Evolutionary conservation across 2,888 invertebrate species (phyloP), one percentile per base, ranked within the genome.

Genomic region (Yponomeuta cagnagella): DNA sequence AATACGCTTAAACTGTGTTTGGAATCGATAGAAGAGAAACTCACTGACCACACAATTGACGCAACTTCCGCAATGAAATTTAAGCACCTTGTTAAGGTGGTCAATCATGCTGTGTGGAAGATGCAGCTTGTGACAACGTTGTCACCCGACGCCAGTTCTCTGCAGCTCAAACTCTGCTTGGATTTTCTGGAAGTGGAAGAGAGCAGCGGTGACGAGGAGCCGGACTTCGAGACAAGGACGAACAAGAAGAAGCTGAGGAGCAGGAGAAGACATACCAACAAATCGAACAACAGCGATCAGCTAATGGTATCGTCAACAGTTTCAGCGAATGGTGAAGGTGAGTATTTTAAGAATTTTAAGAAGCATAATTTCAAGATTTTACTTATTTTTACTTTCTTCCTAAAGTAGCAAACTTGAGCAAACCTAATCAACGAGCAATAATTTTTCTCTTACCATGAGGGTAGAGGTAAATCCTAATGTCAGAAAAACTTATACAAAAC

Each of bases 51-150:
- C 2, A 79, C 77, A 66, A 74, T 78, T 33, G 79, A 87, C 69
- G 84, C 84, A 70, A 77, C 82, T 12, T 86, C 87, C 8, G 77
- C 77, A 10, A 79, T 75, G 72, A 82, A 89, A 73, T 79, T 88
- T 15, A 89, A 82, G 76, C 87, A 79, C 73, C 85, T 82, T 78
- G 84, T 82, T 79, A 93, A 86, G 84, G 93, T 85, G 12, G 91
- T 95, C 5, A 93, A 93, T 74, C 95, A 96, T 82, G 95, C 95
- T 9, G 87, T 93, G 72, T 96, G 96, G 96, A 93, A 96, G 77
- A 88, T 95, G 76, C 95, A 96, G 78, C 82, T 96, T 68, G 93
- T 96, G n/a, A 93, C 93, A 0, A 93, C 92, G 71, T 82, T 93
- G 1, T 91, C 94, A 6, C 93, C 93, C 2, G 86, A 90, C 63